A percentile compares a stretch with the other conserved stretches of the same genome.
phyloP scores from a whole-genome alignment of 2,113 vertebrate genomes.

The Gila orcuttii region DNA sequence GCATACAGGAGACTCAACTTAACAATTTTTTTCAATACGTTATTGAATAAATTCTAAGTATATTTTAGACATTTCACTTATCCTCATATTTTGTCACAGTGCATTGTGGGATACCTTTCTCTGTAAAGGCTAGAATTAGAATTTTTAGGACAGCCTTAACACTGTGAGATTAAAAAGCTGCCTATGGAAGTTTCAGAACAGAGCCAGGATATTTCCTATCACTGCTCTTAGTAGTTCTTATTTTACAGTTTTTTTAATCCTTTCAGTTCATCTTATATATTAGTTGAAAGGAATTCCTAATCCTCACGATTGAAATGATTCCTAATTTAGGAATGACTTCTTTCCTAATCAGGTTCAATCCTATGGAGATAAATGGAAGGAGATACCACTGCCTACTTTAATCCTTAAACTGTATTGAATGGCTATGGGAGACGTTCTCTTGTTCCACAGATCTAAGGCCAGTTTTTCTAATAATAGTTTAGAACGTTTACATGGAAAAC shows the following conservation, averaged over 20 bases:
- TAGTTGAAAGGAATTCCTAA: not conserved
- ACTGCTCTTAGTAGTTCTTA: not conserved
- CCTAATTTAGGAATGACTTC: slow-evolving; percentile 27
- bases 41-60: not conserved
- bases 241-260: not conserved
- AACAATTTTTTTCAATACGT: not conserved
- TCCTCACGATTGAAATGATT: not conserved
- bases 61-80: not conserved
- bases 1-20: not conserved
- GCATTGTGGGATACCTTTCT: too few species aligned
- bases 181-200: not conserved
- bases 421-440: not conserved
- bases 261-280: not conserved
- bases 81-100: not conserved
- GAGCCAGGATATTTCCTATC: not conserved
- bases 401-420: slow-evolving; percentile 42
- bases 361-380: slow-evolving; percentile 36
- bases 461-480: slow-evolving; percentile 35
- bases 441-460: not conserved
- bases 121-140: too few species aligned
- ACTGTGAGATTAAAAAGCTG: not conserved
- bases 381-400: slow-evolving; percentile 45
- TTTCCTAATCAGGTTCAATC: slow-evolving; percentile 35
- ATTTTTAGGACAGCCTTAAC: not conserved
- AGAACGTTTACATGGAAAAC: slow-evolving; percentile 31